Percentiles rank a stretch among this genome's conserved stretches.
Conservation (phyloP, 2,113 vertebrate species). For the Myiopsitta monachus region DNA sequence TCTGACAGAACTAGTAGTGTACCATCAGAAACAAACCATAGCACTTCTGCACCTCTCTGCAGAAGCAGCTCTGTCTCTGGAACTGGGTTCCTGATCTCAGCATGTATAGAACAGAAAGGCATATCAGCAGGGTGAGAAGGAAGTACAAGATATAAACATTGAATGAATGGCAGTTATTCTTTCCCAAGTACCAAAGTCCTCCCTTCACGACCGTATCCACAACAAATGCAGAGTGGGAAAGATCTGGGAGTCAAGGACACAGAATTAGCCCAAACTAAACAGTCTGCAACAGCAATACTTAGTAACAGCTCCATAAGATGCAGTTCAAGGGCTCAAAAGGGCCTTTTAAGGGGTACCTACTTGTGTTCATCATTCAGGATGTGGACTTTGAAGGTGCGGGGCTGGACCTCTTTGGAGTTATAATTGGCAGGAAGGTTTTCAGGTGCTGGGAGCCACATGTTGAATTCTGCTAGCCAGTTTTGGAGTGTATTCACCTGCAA, state of each 20-base stretch:
- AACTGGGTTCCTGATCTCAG: neutral
- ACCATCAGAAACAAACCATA: neutral
- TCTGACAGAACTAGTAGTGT: neutral
- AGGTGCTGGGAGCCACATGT: constrained; percentile 92
- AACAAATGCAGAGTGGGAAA: neutral
- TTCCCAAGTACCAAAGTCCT: neutral
- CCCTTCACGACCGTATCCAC: neutral
- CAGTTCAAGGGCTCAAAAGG: neutral
- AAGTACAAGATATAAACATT: neutral
- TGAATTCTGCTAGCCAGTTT: constrained; percentile 97
- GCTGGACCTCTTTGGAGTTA: constrained; percentile 80
- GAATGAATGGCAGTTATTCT: neutral
- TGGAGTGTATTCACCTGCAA: constrained; percentile 95
- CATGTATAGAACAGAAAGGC: neutral
- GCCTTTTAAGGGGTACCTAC: constrained; percentile 73
- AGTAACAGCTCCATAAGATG: neutral
- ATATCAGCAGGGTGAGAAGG: neutral
- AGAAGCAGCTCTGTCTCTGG: neutral
- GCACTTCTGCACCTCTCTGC: neutral
- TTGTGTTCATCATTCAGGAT: constrained; percentile 97
- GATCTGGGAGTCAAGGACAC: neutral
- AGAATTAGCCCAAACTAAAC: neutral
- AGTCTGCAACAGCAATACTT: neutral
- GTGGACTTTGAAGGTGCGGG: constrained; percentile 91
- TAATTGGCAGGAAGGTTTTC: constrained; percentile 85